Conservation (phyloP, 1,140 invertebrate species). For the Drosophila prosaltans region DNA sequence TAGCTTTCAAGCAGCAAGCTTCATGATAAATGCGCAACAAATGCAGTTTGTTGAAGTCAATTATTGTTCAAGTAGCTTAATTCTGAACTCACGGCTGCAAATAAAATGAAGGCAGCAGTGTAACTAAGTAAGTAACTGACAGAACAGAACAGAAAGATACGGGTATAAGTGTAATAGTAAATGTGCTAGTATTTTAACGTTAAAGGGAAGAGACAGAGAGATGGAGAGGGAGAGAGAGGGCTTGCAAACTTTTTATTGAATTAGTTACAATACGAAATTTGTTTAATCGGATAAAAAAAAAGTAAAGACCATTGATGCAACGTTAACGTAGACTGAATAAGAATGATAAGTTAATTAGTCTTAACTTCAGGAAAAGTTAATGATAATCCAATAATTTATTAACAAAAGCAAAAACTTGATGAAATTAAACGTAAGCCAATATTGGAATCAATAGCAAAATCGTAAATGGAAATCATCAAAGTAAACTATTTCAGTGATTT, state of each 20-base stretch:
- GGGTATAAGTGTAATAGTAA: no score
- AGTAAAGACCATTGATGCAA: slow-evolving; percentile 18
- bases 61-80: slow-evolving; percentile 79
- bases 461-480: no score
- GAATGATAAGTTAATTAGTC: background rate
- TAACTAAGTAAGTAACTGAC: background rate
- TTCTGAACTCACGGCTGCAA: slow-evolving; percentile 46
- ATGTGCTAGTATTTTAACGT: background rate
- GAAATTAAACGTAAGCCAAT: no score
- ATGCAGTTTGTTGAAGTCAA: slow-evolving; percentile 78
- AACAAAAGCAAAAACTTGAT: no score
- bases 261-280: slow-evolving; percentile 40
- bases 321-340: background rate
- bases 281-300: slow-evolving; percentile 31
- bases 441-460: no score
- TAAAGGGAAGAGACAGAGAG: no score
- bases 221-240: no score
- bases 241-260: slow-evolving; percentile 35
- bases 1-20: slow-evolving; percentile 44
- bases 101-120: background rate
- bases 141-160: background rate
- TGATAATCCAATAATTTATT: background rate
- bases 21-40: slow-evolving; percentile 77
- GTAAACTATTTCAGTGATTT: no score
- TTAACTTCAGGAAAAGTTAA: background rate